Base-by-base conservation (phyloP, 2,113 vertebrate genomes). In the Brevimyrus niger region DNA sequence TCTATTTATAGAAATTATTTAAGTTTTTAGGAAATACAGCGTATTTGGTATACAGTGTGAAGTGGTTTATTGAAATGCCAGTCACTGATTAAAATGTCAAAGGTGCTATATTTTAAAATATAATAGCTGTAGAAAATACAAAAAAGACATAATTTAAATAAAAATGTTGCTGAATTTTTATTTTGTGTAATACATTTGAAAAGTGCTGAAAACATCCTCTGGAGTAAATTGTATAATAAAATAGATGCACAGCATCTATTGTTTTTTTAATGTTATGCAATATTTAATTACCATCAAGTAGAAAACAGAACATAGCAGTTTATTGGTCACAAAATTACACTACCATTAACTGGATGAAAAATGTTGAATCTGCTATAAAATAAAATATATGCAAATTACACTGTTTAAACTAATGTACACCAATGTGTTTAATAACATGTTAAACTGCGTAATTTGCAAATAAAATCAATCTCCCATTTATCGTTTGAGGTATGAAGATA, bases 171-270 rank as follows among this genome's bases (percentile, higher is more conserved):
- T 42, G 35, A 84, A 46, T 4, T 84, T 84, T 84, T 47, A 84
- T 86, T 86, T 86, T 86, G 27, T 48, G 84, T 85, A 85, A 86
- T 86, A 86, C 11, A 86, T 53, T 53, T 86, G 10, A 86, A 86
- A 86, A 86, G 85, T 87, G 85, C 85, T 84, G 21, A 86, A 27
- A 50, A 87, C 47, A 87, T 51, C 85, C 85, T 51, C 85, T 87
- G 85, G 85, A 87, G 85, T 87, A 50, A 53, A 19, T 53, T 87
- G 85, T 53, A 31, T 86, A 53, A 86, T 48, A 87, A 53, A 46
- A 84, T 47, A 50, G 87, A 87, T 87, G 87, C 87, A 87, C 51
- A 87, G 87, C 87, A 87, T 87, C 87, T 61, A 87, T 87, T 65
- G 50, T 31, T 19, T 58, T 58, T 58, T 53, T 87, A 51, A 86